Evolutionary conservation across 2,888 invertebrate species (phyloP).

Genomic region (Idaea straminata): DNA sequence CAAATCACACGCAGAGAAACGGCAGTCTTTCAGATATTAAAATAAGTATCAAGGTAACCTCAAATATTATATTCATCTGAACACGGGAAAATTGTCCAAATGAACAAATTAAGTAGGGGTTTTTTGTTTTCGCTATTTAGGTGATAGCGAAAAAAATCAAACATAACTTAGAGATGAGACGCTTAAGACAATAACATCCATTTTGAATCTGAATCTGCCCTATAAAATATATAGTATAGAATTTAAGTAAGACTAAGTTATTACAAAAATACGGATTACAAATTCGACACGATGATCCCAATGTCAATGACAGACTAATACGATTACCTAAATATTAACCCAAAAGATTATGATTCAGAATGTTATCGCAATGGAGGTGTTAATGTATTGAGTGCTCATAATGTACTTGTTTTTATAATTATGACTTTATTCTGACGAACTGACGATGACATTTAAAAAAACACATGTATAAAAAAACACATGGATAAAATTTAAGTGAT

Average conservation of each 20-base stretch:
- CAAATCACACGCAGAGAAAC: background rate
- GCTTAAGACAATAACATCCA: no score
- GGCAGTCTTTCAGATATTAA: no score
- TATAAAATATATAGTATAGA: background rate
- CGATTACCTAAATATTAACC: background rate
- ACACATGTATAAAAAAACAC: background rate
- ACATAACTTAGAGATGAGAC: no score
- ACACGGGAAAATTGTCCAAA: no score
- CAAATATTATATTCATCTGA: no score
- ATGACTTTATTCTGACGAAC: background rate
- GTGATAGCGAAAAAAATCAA: no score
- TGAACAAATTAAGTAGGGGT: no score
- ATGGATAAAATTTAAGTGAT: background rate
- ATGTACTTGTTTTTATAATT: background rate
- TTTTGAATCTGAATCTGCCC: no score
- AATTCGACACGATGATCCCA: background rate
- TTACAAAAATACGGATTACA: background rate
- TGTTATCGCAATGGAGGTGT: background rate
- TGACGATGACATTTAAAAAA: background rate
- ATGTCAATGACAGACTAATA: background rate
- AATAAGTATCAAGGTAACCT: no score
- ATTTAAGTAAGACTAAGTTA: background rate
- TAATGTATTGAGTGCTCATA: background rate
- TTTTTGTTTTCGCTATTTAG: no score
- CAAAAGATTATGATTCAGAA: background rate